A percentile compares a stretch with the other conserved stretches of the same genome.
These are phyloP conservation scores for Diorhabda carinulata DNA, from an alignment of 1,140 invertebrate species.

Conservation along the genomic window DNA sequence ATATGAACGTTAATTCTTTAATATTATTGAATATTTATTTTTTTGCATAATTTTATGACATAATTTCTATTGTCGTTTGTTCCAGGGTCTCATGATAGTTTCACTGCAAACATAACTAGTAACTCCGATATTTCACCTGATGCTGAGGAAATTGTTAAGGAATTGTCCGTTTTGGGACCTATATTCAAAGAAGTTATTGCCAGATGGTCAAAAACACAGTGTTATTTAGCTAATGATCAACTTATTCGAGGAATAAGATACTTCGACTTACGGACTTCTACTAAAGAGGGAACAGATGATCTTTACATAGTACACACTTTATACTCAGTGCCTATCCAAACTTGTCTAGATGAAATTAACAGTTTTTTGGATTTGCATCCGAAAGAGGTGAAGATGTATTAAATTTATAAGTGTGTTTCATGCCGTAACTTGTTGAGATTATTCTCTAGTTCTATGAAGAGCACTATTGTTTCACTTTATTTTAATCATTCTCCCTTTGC, in stretches of 20 bases:
- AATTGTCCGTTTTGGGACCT: slow-evolving; percentile 56
- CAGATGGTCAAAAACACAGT: slow-evolving; percentile 62
- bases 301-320: slow-evolving; percentile 23
- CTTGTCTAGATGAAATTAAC: slow-evolving; percentile 14
- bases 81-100: slow-evolving; percentile 77
- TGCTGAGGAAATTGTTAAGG: slow-evolving; percentile 57
- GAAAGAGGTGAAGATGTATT: slow-evolving; percentile 17
- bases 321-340: slow-evolving; percentile 20
- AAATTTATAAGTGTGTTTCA: not conserved
- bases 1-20: no score
- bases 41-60: no score
- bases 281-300: slow-evolving; percentile 13
- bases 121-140: slow-evolving; percentile 63
- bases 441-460: no score
- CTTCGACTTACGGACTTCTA: slow-evolving; percentile 24
- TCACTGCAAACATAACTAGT: slow-evolving; percentile 67
- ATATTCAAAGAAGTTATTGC: slow-evolving; percentile 62
- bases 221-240: slow-evolving; percentile 15
- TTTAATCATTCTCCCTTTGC: no score
- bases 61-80: not conserved
- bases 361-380: slow-evolving; percentile 20
- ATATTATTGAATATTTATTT: no score
- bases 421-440: no score
- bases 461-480: no score
- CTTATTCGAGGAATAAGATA: slow-evolving; percentile 26